These are phyloP conservation scores for Silurus glanis DNA, from an alignment of 2,113 vertebrate species.

Conservation along the genomic window DNA sequence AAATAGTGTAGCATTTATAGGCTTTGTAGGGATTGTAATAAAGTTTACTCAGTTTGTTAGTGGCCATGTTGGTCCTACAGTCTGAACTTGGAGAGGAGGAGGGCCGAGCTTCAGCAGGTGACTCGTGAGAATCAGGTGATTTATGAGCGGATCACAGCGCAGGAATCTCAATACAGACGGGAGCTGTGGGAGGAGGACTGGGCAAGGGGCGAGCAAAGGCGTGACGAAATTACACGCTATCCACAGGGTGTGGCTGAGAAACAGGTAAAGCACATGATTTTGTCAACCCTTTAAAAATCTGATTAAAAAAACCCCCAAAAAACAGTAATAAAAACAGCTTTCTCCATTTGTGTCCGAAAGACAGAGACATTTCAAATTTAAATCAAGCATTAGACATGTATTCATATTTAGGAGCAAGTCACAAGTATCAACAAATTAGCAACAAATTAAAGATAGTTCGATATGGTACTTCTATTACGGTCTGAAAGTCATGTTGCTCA, in stretches of 20 bases:
- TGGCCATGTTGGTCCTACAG: slow-evolving; percentile 51
- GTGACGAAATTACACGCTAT: slow-evolving; percentile 65
- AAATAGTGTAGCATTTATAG: neutral
- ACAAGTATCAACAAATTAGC: neutral
- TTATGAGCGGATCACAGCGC: slow-evolving; percentile 65
- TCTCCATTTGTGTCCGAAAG: neutral
- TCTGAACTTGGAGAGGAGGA: slow-evolving; percentile 69
- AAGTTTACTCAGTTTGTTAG: neutral
- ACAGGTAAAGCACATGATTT: slow-evolving; percentile 55
- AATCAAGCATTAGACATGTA: neutral
- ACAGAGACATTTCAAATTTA: neutral
- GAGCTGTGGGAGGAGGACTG: slow-evolving; percentile 71
- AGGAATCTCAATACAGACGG: slow-evolving; percentile 68
- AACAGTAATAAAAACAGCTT: neutral
- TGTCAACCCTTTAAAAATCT: neutral
- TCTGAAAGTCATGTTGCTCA: neutral
- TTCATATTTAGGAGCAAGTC: neutral
- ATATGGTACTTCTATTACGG: neutral
- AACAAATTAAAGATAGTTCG: neutral
- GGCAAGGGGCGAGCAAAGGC: slow-evolving; percentile 59
- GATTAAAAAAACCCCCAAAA: too few relatives aligned
- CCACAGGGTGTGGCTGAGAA: slow-evolving; percentile 53
- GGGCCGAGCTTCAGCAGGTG: slow-evolving; percentile 61
- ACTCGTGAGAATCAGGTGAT: slow-evolving; percentile 72
- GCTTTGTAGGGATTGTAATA: neutral